Conservation (phyloP, 2,888 invertebrate species). For the Hipparchia sbordonii region DNA sequence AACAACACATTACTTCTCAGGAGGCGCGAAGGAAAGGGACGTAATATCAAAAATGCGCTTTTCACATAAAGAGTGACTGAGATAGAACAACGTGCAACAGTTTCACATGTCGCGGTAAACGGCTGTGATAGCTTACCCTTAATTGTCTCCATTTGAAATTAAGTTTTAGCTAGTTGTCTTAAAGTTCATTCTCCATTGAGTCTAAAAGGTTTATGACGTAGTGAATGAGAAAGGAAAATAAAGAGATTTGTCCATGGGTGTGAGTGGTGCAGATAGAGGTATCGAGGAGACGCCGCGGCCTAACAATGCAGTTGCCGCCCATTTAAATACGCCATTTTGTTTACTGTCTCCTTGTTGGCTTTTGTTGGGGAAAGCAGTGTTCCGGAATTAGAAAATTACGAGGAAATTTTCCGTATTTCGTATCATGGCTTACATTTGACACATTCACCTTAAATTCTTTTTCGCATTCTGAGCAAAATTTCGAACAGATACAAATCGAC, state of each 20-base stretch:
- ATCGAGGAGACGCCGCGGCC: conserved; percentile 58
- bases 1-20: conserved; percentile 82
- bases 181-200: conserved; percentile 45
- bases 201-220: conserved; percentile 51
- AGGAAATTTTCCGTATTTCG: conserved; percentile 74
- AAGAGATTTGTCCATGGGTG: conserved; percentile 60
- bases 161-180: conserved; percentile 34
- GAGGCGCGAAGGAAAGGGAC: conserved; percentile 68
- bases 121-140: conserved; percentile 48
- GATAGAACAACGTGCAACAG: conserved; percentile 71
- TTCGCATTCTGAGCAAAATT: neutral
- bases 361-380: conserved; percentile 76
- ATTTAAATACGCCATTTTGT: conserved; percentile 84
- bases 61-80: conserved; percentile 54
- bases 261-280: conserved; percentile 58
- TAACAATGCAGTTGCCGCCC: conserved; percentile 80
- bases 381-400: conserved; percentile 77
- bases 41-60: conserved; percentile 66
- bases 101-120: conserved; percentile 62
- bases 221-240: conserved; percentile 65
- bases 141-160: conserved; percentile 38
- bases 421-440: conserved; percentile 10
- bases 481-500: too few species aligned
- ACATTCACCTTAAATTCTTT: neutral
- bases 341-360: conserved; percentile 74